These are phyloP conservation scores for Margarornis squamiger DNA, from an alignment of 2,797 vertebrate genomes.

Conservation along the genomic window DNA sequence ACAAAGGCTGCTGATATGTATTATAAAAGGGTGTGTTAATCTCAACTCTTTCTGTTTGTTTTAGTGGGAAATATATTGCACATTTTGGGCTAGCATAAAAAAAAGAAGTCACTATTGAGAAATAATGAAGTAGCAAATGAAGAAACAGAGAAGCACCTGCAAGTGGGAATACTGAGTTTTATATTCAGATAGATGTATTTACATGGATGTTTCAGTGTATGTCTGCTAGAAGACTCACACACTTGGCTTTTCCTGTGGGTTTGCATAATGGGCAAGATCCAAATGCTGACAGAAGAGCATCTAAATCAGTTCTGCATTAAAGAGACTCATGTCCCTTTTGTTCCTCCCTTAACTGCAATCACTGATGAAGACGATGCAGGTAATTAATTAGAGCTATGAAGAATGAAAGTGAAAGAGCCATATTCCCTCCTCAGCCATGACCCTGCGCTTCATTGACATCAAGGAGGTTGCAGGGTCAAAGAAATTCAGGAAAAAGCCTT, in stretches of 20 bases:
- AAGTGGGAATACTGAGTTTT: background rate
- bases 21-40: background rate
- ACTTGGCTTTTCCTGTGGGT: background rate
- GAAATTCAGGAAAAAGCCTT: constrained; percentile 20
- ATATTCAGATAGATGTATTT: background rate
- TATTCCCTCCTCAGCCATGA: background rate
- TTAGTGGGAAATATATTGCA: background rate
- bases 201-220: background rate
- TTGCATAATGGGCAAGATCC: background rate
- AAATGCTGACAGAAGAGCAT: background rate
- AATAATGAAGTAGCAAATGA: background rate
- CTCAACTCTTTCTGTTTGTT: background rate
- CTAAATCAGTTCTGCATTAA: constrained; percentile 19
- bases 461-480: constrained; percentile 1
- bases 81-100: background rate
- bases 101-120: background rate
- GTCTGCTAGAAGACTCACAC: background rate
- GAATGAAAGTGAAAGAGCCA: background rate
- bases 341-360: background rate
- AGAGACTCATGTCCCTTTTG: constrained; percentile 17
- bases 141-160: background rate
- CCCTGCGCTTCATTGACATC: background rate
- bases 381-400: constrained; percentile 45
- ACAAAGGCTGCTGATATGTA: background rate
- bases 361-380: background rate